Conservation (phyloP, 2,113 vertebrate species). For the Silurus meridionalis region DNA sequence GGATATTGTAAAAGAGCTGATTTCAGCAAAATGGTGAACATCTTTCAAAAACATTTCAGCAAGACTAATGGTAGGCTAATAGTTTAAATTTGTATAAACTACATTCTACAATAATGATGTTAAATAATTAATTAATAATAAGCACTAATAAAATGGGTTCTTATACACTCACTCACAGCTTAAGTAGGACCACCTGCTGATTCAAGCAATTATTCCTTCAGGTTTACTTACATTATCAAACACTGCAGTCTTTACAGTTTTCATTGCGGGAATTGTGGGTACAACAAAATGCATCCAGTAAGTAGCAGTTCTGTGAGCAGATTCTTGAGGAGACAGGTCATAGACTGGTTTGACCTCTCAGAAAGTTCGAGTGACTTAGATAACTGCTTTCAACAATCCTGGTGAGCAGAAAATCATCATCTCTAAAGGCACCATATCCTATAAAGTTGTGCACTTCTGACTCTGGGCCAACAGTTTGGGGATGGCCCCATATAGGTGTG, state of each 20-base stretch:
- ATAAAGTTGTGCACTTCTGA: not conserved
- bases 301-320: not conserved
- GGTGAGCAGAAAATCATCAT: not conserved
- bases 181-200: not conserved
- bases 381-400: not conserved
- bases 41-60: not conserved
- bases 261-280: not conserved
- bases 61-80: not conserved
- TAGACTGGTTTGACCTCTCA: not conserved
- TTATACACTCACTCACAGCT: not conserved
- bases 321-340: not conserved
- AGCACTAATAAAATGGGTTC: not conserved
- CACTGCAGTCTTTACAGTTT: not conserved
- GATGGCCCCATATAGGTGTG: not conserved
- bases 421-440: not conserved
- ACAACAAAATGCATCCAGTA: not conserved
- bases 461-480: not conserved
- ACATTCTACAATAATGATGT: not conserved
- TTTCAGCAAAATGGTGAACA: not conserved
- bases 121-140: not conserved
- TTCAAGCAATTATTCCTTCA: not conserved
- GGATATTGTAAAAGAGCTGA: not conserved
- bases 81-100: not conserved
- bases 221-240: not conserved
- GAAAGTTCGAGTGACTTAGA: not conserved